phyloP scores from a whole-genome alignment of 2,888 invertebrate genomes.

The Leptopilina drosophilae region DNA sequence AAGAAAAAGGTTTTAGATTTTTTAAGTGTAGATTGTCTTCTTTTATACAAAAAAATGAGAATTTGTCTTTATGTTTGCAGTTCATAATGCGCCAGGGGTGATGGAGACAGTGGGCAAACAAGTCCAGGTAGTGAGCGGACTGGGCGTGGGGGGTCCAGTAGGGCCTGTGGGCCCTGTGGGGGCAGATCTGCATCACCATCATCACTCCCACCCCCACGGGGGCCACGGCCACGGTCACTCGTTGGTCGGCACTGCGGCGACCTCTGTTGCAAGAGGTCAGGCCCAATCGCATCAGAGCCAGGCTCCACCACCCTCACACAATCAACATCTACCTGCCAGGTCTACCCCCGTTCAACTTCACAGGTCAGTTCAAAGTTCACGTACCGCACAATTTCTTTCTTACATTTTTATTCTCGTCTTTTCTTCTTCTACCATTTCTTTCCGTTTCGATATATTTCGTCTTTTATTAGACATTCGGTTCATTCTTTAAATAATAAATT shows the following conservation, averaged over 20 bases:
- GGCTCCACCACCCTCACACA: slow-evolving; percentile 72
- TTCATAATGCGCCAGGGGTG: slow-evolving; percentile 75
- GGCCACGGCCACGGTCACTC: slow-evolving; percentile 71
- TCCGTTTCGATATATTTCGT: slow-evolving; percentile 11
- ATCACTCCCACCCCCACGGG: slow-evolving; percentile 70
- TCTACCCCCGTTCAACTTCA: slow-evolving; percentile 74
- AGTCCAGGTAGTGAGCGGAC: slow-evolving; percentile 75
- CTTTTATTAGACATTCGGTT: too few relatives aligned
- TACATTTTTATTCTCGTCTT: neutral
- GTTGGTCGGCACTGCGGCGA: slow-evolving; percentile 71
- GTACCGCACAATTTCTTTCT: slow-evolving; percentile 44
- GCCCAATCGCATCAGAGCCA: slow-evolving; percentile 66
- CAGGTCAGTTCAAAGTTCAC: slow-evolving; percentile 65
- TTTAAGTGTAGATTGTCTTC: neutral
- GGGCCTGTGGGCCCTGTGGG: slow-evolving; percentile 72
- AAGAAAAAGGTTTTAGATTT: neutral
- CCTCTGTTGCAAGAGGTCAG: slow-evolving; percentile 71
- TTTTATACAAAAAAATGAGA: neutral
- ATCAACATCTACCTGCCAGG: slow-evolving; percentile 74
- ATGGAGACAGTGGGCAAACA: slow-evolving; percentile 76
- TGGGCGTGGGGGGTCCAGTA: slow-evolving; percentile 75
- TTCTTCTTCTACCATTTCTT: neutral
- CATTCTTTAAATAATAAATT: too few relatives aligned
- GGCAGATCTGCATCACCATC: slow-evolving; percentile 75
- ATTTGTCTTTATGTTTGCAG: slow-evolving; percentile 63